Base-by-base conservation (phyloP, 2,888 invertebrate genomes). In the Hirtodrosophila cameraria region DNA sequence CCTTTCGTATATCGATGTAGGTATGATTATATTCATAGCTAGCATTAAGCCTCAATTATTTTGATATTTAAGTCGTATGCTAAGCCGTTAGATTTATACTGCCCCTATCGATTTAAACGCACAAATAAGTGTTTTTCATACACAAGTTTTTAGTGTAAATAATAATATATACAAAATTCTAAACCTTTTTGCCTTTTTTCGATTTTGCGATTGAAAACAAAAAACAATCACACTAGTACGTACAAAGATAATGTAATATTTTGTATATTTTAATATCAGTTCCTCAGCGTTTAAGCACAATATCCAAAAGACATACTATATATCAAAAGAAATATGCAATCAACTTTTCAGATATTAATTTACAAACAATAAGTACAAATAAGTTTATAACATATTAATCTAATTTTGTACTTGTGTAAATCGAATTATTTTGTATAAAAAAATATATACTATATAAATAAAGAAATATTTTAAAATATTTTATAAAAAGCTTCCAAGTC, bases 371-470 rank as follows among this genome's bases (percentile, higher is more conserved):
- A 52, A 33, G 46, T 70, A 55, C 38, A 57, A 30, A 52, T 41
- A 49, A 53, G 41, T 42, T 54, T 41, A 49, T 57, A 23, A 7
- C n/a, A n/a, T 52, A 49, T 50, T 52, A 35, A 66, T 39, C 38
- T 46, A 65, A 50, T 58, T 72, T 75, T 79, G 43, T 55, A 60
- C 41, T 61, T 61, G 58, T 61, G 42, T 81, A 52, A 70, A 66
- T 50, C 58, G 62, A 74, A 75, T 62, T 70, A 58, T 77, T 69
- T 78, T 82, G 58, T 75, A 66, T 52, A 85, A 66, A 71, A 57
- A 49, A 57, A 45, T 28, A 30, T 54, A 55, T 55, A 57, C 41
- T 28, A 30, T 54, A 55, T 55, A 64, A 77, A 75, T 54, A 45
- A 50, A 53, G 30, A n/a, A n/a, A n/a, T n/a, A n/a, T n/a, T n/a